Evolutionary conservation across 1,140 invertebrate genomes (phyloP).

Genomic region (Drosophila rufa): DNA sequence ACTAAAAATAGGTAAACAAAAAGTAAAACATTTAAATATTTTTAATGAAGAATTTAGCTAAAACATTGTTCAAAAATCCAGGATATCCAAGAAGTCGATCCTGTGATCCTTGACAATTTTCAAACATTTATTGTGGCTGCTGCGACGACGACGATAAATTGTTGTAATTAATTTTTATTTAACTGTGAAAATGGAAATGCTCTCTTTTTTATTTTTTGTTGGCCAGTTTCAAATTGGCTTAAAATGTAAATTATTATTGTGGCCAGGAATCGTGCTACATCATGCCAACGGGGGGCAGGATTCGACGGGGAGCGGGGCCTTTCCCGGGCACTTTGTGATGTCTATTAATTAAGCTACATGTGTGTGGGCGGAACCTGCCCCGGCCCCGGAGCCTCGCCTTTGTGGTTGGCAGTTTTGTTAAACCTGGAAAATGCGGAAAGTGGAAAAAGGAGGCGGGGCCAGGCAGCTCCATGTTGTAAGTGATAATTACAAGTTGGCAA

Average conservation of each 20-base stretch:
- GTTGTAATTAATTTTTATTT: slow-evolving; percentile 84
- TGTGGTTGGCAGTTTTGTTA: slow-evolving; percentile 49
- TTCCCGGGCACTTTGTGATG: slow-evolving; percentile 65
- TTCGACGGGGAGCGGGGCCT: slow-evolving; percentile 22
- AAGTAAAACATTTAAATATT: too few species aligned
- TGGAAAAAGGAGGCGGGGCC: background rate
- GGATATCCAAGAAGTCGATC: slow-evolving; percentile 13
- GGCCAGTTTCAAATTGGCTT: slow-evolving; percentile 78
- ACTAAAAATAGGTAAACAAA: too few species aligned
- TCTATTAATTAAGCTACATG: slow-evolving; percentile 78
- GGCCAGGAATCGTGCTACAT: slow-evolving; percentile 71
- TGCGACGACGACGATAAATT: slow-evolving; percentile 77
- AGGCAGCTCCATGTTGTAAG: slow-evolving; percentile 61
- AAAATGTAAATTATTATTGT: slow-evolving; percentile 83
- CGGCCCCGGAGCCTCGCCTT: slow-evolving; percentile 11
- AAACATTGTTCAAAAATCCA: background rate
- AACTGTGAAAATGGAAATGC: slow-evolving; percentile 80
- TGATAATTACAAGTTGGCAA: slow-evolving; percentile 81
- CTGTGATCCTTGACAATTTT: background rate
- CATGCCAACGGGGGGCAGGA: slow-evolving; percentile 44
- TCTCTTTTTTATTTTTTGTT: slow-evolving; percentile 33
- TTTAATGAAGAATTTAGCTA: too few species aligned
- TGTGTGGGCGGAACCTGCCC: slow-evolving; percentile 21
- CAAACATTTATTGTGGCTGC: slow-evolving; percentile 56
- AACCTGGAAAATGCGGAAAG: slow-evolving; percentile 38